Base-by-base conservation (phyloP, 2,113 vertebrate species). In the Mystacornis crossleyi region DNA sequence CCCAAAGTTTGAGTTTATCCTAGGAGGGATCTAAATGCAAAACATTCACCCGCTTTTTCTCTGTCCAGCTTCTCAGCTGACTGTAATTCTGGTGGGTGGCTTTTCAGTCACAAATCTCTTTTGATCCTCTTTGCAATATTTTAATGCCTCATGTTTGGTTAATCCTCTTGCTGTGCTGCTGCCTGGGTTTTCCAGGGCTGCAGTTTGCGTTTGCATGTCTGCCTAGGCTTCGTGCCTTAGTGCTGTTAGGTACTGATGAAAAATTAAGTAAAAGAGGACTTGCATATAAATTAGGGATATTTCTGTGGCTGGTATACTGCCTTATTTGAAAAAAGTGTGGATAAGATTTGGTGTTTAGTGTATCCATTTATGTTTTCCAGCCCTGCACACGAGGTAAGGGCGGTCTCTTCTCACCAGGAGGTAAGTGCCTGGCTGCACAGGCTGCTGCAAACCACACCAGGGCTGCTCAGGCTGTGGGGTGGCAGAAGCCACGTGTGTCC, bases 121-220 rank as follows among this genome's bases (percentile, higher is more conserved):
- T 64, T 95, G 92, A 97, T 97, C 96, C 96, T 96, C 97, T 97
- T 95, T 96, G 93, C 92, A 95, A 80, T 91, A 94, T 90, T 97
- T 90, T 96, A 96, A 95, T 95, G 89, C 81, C 67, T 89, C 85
- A 26, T 93, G 83, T 72, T 86, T 62, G 57, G 78, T 88, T 97
- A 97, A 97, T 96, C 95, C 50, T 70, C 85, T 93, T 4, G 12
- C 89, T 89, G 51, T 53, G 74, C 92, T 89, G 94, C 89, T 87
- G 93, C 81, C 64, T 36, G 33, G n/a, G 53, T 72, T 81, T 93
- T 84, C 33, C 57, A 90, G 67, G 73, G 67, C 78, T 93, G 90
- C 12, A 3, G 50, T 29, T 71, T 62, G 55, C 10, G 50, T 29
- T 71, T 62, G 55, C 10, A 5, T 47, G 29, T 86, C 83, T 84